These are phyloP conservation scores for Diloba caeruleocephala DNA, from an alignment of 2,888 invertebrate species.

Conservation along the genomic window DNA sequence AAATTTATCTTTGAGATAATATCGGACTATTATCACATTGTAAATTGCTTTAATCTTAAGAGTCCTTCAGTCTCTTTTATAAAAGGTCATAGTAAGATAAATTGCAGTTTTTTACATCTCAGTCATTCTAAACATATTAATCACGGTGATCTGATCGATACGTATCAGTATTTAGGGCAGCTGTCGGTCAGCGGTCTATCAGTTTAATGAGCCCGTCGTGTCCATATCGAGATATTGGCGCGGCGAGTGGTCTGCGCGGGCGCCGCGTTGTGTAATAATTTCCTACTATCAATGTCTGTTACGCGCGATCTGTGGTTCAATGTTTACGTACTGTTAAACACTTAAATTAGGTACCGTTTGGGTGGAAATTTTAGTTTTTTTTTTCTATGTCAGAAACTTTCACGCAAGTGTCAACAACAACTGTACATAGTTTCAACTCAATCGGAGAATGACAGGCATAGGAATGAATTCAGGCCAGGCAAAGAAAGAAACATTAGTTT, in stretches of 20 bases:
- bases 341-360: too few relatives aligned
- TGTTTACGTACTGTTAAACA: too few relatives aligned
- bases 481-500: too few relatives aligned
- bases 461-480: too few relatives aligned
- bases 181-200: conserved; percentile 59
- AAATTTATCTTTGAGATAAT: conserved; percentile 31
- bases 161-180: conserved; percentile 62
- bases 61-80: conserved; percentile 12
- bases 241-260: conserved; percentile 39
- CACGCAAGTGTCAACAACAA: too few relatives aligned
- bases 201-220: conserved; percentile 64
- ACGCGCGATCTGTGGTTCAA: conserved; percentile 18
- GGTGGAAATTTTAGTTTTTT: too few relatives aligned
- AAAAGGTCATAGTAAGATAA: conserved; percentile 23
- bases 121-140: conserved; percentile 33
- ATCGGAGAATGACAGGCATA: too few relatives aligned
- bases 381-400: too few relatives aligned
- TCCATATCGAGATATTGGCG: conserved; percentile 62
- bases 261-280: conserved; percentile 24
- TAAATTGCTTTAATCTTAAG: conserved; percentile 28
- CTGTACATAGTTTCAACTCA: too few relatives aligned
- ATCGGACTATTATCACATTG: conserved; percentile 21
- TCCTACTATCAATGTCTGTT: conserved; percentile 21
- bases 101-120: conserved; percentile 16
- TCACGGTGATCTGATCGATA: conserved; percentile 28